Evolutionary conservation across 1,140 invertebrate species (phyloP).

Genomic region (Conus betulinus): DNA sequence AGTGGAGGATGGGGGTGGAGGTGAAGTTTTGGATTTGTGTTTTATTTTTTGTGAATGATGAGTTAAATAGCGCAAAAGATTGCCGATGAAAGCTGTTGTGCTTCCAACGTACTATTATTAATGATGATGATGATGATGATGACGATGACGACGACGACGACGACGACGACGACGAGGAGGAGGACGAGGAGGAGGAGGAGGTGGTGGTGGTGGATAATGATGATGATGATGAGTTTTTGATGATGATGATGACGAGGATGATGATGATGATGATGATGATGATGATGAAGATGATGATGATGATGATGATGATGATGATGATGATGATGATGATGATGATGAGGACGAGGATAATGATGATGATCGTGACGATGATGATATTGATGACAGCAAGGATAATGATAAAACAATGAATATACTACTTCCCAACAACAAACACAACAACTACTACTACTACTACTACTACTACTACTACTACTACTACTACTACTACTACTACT

Average conservation of each 20-base stretch:
- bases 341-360: no score
- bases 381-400: neutral
- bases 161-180: neutral
- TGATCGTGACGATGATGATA: no score
- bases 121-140: constrained; percentile 30
- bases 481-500: neutral
- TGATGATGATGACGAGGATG: neutral
- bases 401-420: neutral
- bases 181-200: neutral
- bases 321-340: neutral
- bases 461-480: neutral
- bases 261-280: neutral
- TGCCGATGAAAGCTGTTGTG: neutral
- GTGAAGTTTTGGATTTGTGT: no score
- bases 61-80: no score
- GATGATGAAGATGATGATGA: neutral
- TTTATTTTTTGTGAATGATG: no score
- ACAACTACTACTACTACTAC: neutral
- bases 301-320: neutral
- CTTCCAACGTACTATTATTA: neutral
- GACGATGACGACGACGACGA: constrained; percentile 11
- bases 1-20: no score
- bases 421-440: neutral
- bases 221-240: neutral
- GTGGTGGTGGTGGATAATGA: neutral